Base-by-base conservation (phyloP, 2,888 invertebrate species). In the Aphodius sticticus region DNA sequence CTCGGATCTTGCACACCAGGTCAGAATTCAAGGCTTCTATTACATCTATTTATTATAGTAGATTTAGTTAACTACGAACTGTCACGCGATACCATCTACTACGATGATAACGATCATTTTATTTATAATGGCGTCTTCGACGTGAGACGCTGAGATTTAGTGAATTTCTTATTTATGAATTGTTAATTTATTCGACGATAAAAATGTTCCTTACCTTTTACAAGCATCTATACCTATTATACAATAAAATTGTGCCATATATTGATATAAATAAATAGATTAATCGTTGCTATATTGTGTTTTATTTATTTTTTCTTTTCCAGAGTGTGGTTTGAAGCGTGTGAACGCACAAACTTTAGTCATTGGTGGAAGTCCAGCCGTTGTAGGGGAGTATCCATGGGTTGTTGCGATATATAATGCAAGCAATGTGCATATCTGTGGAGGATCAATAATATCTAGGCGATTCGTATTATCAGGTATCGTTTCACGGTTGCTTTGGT, bases 381-480 rank as follows among this genome's bases (percentile, higher is more conserved):
- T 36, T 9, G 38, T 36, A 16, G 77, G 79, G 1, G 79, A 81
- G 76, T 79, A 81, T 70, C 81, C 81, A 6, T 81, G 81, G 81
- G 36, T 79, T 14, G 77, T 75, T 16, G 79, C 69, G 9, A 79
- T 81, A 16, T 81, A 69, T 15, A 12, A 6, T 14, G 14, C n/a
- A 15, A 26, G 69, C 7, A 35, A 15, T 6, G 35, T 36, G 16
- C 81, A 79, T n/a, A 16, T 79, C 69, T 81, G 81, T 69, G 76
- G 79, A n/a, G 81, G 79, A 77, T 75, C 79, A 12, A 69, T 81
- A 6, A 79, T 81, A 16, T 76, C 75, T 6, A 75, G 71, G 16
- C 53, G 16, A 16, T 79, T 37, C 69, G 76, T 81, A 15, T 70
- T 81, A 36, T 81, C 81, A 77, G 81, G 81, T 81, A 79, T 14